phyloP scores from a whole-genome alignment of 1,140 invertebrate genomes.

The Orchesella cincta region DNA sequence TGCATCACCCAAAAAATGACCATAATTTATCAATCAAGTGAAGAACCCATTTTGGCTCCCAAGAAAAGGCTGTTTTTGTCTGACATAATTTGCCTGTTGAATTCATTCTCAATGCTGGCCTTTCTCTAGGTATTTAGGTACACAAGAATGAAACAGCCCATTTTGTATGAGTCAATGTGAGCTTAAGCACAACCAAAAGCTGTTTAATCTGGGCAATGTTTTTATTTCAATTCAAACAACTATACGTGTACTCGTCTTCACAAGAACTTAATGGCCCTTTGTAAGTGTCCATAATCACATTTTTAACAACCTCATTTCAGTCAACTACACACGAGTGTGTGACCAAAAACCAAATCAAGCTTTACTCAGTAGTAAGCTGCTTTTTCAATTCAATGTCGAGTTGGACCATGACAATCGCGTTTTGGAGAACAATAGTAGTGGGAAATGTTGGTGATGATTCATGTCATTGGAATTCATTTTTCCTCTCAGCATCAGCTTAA shows the following conservation, averaged over 20 bases:
- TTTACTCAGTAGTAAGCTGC: not conserved
- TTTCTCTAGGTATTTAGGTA: no score
- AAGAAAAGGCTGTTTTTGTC: not conserved
- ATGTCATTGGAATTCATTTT: not conserved
- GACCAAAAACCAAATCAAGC: not conserved
- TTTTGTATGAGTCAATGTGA: no score
- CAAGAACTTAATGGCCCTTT: not conserved
- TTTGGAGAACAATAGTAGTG: not conserved
- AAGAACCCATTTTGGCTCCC: not conserved
- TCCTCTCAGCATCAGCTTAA: not conserved
- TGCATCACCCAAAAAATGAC: not conserved
- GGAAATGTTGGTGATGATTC: not conserved
- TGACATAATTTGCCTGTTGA: not conserved
- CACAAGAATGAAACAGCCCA: no score
- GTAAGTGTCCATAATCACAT: not conserved
- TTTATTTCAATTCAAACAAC: no score
- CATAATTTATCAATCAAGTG: not conserved
- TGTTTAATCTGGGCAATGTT: no score
- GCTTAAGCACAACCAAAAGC: no score
- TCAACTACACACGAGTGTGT: not conserved
- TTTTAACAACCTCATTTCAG: not conserved
- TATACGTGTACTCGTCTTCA: not conserved
- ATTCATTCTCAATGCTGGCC: no score
- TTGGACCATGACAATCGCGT: not conserved
- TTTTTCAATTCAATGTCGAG: not conserved